Base-by-base conservation (phyloP, 2,888 invertebrate genomes). In the Scrobipalpa costella region DNA sequence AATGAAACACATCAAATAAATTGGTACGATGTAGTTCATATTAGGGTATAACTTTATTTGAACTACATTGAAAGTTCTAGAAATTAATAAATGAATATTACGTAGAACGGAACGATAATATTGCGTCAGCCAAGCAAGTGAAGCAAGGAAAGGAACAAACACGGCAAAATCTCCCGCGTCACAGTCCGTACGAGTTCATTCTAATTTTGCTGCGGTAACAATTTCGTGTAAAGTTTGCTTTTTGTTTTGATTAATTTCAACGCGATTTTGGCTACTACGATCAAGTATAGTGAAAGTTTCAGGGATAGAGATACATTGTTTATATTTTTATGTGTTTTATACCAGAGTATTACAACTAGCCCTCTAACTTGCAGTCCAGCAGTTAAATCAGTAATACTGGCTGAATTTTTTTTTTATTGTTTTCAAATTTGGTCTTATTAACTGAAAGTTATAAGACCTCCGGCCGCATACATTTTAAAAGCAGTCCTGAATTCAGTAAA, bases 391-490 rank as follows among this genome's bases (percentile, higher is more conserved):
- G 59, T 59, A 59, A 59, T n/a, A 34, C 47, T 62, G 36, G 64
- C 68, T 63, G 58, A 57, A 61, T 57, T 64, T 69, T 66, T 47
- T 52, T 68, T 69, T 67, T 65, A 68, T 63, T 52, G 21, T 52
- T 68, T 65, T 64, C 65, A 61, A 38, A 66, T 69, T 70, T 72
- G 86, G 88, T 87, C 85, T 87, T 82, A 69, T 65, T 79, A 77
- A 77, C 74, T 71, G 40, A 55, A n/a, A 63, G 75, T 78, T 73
- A 65, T 74, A 79, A 84, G 86, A 79, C 87, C 84, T 67, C 73
- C 73, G 73, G 73, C 47, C 65, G 52, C 64, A 67, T 64, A 60
- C 59, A 57, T 68, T 73, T 71, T 57, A 60, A 40, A 19, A 40
- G 17, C 8, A 34, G 11, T 13, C 49, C 52, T 13, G 38, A 38